Base-by-base conservation (phyloP, 2,888 invertebrate genomes). In the Pheosia gnoma region DNA sequence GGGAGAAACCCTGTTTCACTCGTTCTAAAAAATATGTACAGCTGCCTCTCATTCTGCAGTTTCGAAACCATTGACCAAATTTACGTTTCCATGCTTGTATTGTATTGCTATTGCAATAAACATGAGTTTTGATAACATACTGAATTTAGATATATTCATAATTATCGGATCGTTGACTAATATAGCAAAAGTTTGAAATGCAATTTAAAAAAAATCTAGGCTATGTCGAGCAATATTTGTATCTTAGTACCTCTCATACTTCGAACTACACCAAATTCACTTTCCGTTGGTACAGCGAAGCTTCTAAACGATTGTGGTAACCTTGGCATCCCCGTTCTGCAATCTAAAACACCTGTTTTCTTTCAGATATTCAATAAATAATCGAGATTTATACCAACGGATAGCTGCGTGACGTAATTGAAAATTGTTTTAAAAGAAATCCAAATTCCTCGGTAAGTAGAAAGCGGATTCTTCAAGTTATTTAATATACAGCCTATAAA, bases 141-240 rank as follows among this genome's bases (percentile, higher is more conserved):
- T 13, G 25, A 25, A 51, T 25, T 25, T 25, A 3, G 47, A 25
- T 13, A 9, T 3, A 51, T 25, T 7, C 0, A 8, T 4, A 13
- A 51, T n/a, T 4, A 51, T 51, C 7, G 25, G 1, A n/a, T n/a
- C n/a, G n/a, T 8, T 51, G 25, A 8, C 51, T 25, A 65, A 59
- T 51, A 62, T 69, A 59, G 59, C 61, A 69, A 66, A 70, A 65
- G 67, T 72, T 71, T 74, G 76, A 78, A 63, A 72, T 55, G 70
- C 66, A 78, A 82, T 79, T 76, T 75, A 75, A 72, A 68, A 74
- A 82, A 77, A 79, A 83, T 68, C 60, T 67, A 70, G 70, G 11
- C n/a, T 47, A 47, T 47, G 47, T n/a, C 47, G n/a, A 47, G 11
- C 4, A 5, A 47, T 47, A 4, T 81, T 83, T 86, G 86, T 82